Base-by-base conservation (phyloP, 1,140 invertebrate genomes). In the Agrilus planipennis region DNA sequence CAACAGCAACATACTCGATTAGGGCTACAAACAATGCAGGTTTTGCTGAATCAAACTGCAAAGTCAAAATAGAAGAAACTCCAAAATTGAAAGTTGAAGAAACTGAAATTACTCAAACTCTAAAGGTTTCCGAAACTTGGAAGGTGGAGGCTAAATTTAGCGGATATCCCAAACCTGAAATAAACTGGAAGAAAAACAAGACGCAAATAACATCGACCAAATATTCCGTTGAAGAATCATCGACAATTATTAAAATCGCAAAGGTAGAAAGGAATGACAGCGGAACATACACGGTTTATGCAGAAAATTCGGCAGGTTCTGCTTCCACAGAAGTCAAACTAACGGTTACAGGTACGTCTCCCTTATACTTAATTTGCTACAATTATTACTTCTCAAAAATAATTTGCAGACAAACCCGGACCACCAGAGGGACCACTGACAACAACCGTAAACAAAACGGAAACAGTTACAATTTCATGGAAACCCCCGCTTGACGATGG, bases 131-230 rank as follows among this genome's bases (percentile, higher is more conserved):
- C 17, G 34, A 36, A n/a, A 18, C 20, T 15, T 36, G 34, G 34
- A 36, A 36, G 17, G 34, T 36, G 5, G n/a, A 15, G 15, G 4
- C 23, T 5, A 36, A 36, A 36, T 7, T 36, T 4, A 12, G 19
- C 17, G 34, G 34, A 3, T 36, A 36, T 36, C 34, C 34, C 15
- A 10, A 36, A 3, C 34, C 78, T 4, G 76, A 88, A 49, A 86
- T 94, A 1, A 65, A 71, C 4, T 94, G 89, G 89, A 72, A 76
- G 52, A 92, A 89, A 63, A 84, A 90, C 58, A 81, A 77, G 14
- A 67, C 75, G 53, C 65, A 65, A 69, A 87, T 19, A 69, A 69
- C 42, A 61, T 70, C 4, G 68, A 71, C 39, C 76, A 84, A 36
- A n/a, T 22, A 36, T 14, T 36, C 9, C 17, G 2, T 21, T 3